Base-by-base conservation (phyloP, 2,888 invertebrate genomes). In the Tetropium fuscum region DNA sequence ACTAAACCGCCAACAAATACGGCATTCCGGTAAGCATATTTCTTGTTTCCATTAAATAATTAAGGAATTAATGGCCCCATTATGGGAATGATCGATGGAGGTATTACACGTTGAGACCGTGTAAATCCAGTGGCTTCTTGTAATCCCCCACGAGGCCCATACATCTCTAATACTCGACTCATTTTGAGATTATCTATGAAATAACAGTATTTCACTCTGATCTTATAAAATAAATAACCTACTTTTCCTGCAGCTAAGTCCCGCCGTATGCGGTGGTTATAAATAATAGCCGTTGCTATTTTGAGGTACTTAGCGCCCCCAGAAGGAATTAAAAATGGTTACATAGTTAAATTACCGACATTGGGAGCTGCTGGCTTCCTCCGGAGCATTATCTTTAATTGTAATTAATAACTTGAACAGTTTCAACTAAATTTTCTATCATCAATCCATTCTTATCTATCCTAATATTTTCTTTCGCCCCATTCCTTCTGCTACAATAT, bases 91-190 rank as follows among this genome's bases (percentile, higher is more conserved):
- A 58, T 53, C 53, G 58, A 53, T 58, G 53, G 32, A 25, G 56
- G 56, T 57, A 36, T 41, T 47, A 55, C 55, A 40, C 30, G 47
- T 34, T 32, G 55, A 38, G 15, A 30, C 47, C 47, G 43, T 36
- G 40, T 53, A 51, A 51, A 61, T 57, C 60, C 53, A 61, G 56
- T 53, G 53, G 62, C 57, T 59, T 48, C 56, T 60, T 54, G 49
- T 58, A 58, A 62, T 55, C 61, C 45, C 66, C 49, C 64, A 6
- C 18, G 67, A 58, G 67, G 56, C 45, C 59, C 48, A 67, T 64
- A 64, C 51, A 64, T 63, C 67, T 60, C 20, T 57, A 53, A 56
- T 58, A 34, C 56, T 59, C 30, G 55, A 53, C 66, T 64, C 48
- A 58, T 62, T 62, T 44, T 38, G 8, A 13, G 62, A 62, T 61